Percentiles rank a stretch among this genome's conserved stretches.
These are phyloP conservation scores for Lethrus apterus DNA, from an alignment of 1,140 invertebrate genomes.

Conservation along the genomic window DNA sequence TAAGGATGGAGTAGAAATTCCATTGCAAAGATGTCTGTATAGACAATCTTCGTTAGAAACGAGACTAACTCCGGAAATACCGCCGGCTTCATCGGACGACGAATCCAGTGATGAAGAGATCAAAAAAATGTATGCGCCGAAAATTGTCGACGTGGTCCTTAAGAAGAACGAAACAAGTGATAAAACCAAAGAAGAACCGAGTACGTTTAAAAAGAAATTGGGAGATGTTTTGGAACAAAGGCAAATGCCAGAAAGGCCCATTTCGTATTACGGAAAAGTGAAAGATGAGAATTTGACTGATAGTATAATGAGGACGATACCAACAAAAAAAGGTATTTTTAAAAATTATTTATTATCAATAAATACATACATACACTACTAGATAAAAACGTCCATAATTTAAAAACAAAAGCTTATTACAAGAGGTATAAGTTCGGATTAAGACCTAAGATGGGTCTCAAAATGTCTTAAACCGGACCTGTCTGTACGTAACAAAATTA, in stretches of 20 bases:
- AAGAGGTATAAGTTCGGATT: too few relatives aligned
- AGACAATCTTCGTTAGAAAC: slow-evolving; percentile 29
- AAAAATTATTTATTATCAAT: too few relatives aligned
- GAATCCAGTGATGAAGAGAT: slow-evolving; percentile 14
- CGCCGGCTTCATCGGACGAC: neutral
- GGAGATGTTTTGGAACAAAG: neutral
- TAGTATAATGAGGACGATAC: too few relatives aligned
- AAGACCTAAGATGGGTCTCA: too few relatives aligned
- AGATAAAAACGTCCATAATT: too few relatives aligned
- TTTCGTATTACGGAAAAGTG: neutral
- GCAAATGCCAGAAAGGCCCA: neutral
- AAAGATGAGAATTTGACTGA: neutral
- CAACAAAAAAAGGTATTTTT: too few relatives aligned
- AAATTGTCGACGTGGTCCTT: slow-evolving; percentile 19
- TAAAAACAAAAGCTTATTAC: too few relatives aligned
- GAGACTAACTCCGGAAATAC: slow-evolving; percentile 17
- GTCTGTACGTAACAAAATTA: too few relatives aligned
- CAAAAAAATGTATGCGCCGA: slow-evolving; percentile 11
- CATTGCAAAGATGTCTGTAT: slow-evolving; percentile 20
- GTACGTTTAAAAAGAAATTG: slow-evolving; percentile 1
- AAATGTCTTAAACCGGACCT: too few relatives aligned
- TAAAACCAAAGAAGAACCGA: neutral
- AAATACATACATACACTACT: too few relatives aligned
- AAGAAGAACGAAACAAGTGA: slow-evolving; percentile 9
- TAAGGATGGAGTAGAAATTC: slow-evolving; percentile 22